Base-by-base conservation (phyloP, 2,797 vertebrate genomes). In the Pagetopsis macropterus region DNA sequence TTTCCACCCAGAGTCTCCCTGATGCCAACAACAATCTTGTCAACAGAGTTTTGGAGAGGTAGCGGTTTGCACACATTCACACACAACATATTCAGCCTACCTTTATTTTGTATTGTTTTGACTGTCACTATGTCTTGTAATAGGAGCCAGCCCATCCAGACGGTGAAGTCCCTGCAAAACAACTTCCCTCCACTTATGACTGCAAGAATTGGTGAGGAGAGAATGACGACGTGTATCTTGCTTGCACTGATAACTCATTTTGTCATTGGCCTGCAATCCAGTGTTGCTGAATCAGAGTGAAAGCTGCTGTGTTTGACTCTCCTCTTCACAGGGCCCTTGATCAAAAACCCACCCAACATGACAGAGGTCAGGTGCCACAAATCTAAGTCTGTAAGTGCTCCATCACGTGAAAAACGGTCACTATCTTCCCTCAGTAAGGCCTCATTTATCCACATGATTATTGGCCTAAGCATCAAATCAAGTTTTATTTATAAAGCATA, bases 21-120 rank as follows among this genome's bases (percentile, higher is more conserved):
- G 77, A 89, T 50, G 33, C 23, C 82, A 88, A 85, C 83, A 88
- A 79, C 76, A 89, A 75, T 59, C 57, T 33, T 54, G n/a, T 72
- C 2, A 73, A 56, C 2, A 2, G n/a, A 17, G 50, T 6, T 51
- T 37, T 49, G 33, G 70, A 88, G 61, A 83, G 90, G 92, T 93
- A 78, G 9, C 3, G 16, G 40, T 54, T 64, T 14, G 9, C 45
- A 54, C 17, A 49, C 5, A 27, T 27, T 27, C 27, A 5, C 27
- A 27, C 27, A 27, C 27, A 27, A 27, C 27, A 27, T 27, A 4
- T 65, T 54, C 2, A 1, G 7, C 6, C 5, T 14, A 23, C 13
- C 50, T 27, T 11, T 44, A 51, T 11, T 21, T 13, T 49, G 27
- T 4, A 15, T 13, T 48, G 4, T 74, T 70, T 5, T 50, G 1